Conservation (phyloP, 1,140 invertebrate species). For the Lysiphlebus fabarum region DNA sequence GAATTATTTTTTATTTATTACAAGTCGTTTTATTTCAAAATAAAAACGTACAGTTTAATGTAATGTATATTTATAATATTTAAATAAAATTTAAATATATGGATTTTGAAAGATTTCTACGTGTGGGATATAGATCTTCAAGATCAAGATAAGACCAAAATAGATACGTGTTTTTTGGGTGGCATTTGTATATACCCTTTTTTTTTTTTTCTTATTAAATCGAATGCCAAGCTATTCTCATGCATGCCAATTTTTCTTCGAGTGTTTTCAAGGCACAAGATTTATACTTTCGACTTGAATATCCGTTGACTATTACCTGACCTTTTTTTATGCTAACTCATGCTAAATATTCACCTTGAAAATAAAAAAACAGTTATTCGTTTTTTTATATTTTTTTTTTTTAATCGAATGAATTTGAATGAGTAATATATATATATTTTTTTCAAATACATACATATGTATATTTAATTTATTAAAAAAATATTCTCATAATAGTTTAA, state of each 20-base stretch:
- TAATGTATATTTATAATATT: neutral
- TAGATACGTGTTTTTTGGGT: constrained; percentile 44
- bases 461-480: too few species aligned
- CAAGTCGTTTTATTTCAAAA: neutral
- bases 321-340: constrained; percentile 15
- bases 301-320: constrained; percentile 10
- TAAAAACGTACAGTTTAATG: too few species aligned
- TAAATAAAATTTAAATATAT: too few species aligned
- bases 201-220: constrained; percentile 49
- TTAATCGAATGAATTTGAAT: too few species aligned
- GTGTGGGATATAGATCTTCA: constrained; percentile 45
- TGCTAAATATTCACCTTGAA: neutral
- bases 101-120: constrained; percentile 22
- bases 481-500: too few species aligned
- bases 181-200: constrained; percentile 26
- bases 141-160: constrained; percentile 48
- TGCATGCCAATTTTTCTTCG: constrained; percentile 49
- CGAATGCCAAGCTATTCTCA: constrained; percentile 50
- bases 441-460: too few species aligned
- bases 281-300: constrained; percentile 28
- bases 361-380: neutral
- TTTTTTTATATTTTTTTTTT: too few species aligned
- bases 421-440: too few species aligned
- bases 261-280: constrained; percentile 25
- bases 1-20: neutral